phyloP scores from a whole-genome alignment of 1,140 invertebrate species.

The Drosophila tropicalis region DNA sequence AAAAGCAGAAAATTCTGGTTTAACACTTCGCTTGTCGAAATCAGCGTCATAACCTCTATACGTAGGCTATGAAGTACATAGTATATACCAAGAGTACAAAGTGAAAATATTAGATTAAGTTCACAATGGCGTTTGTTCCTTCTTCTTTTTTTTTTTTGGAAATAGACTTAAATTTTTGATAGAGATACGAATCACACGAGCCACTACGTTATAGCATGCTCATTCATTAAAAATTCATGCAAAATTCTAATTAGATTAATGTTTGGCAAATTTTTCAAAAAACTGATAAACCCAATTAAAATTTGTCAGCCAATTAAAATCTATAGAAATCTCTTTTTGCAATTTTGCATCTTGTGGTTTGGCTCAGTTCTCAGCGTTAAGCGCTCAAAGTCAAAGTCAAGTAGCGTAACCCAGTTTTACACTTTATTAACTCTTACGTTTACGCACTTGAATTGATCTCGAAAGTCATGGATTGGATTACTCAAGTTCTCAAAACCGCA shows the following conservation, averaged over 20 bases:
- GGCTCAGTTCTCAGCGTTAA: slow-evolving; percentile 28
- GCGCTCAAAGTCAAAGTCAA: slow-evolving; percentile 67
- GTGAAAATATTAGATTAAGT: neutral
- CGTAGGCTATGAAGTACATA: neutral
- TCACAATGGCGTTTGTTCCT: neutral
- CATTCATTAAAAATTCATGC: neutral
- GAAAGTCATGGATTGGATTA: slow-evolving; percentile 53
- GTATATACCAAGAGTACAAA: too few species aligned
- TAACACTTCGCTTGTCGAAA: neutral
- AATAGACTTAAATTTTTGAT: too few species aligned
- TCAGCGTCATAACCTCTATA: neutral
- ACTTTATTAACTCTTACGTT: slow-evolving; percentile 31
- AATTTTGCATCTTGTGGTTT: neutral
- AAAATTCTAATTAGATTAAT: neutral
- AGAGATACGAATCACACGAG: neutral
- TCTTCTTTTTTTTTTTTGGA: too few species aligned
- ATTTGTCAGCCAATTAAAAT: slow-evolving; percentile 2
- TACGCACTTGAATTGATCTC: slow-evolving; percentile 50
- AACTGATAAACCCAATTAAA: slow-evolving; percentile 41
- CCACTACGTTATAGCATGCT: neutral
- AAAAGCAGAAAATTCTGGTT: neutral
- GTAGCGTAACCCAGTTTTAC: slow-evolving; percentile 50
- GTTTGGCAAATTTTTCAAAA: neutral
- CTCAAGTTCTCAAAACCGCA: slow-evolving; percentile 37
- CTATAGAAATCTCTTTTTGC: neutral